Conservation (phyloP, 2,888 invertebrate species). For the Chorisops tibialis region DNA sequence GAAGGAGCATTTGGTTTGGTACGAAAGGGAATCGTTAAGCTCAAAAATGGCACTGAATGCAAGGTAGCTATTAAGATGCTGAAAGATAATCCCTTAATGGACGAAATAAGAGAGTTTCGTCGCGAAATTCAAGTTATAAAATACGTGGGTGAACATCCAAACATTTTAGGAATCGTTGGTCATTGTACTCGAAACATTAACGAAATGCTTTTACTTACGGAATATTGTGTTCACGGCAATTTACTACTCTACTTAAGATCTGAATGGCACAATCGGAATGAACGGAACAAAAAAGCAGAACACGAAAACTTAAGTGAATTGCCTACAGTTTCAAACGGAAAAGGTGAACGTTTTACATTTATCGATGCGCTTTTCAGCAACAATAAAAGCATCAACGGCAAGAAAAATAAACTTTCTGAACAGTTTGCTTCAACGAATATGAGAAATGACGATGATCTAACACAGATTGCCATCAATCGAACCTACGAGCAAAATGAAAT, state of each 20-base stretch:
- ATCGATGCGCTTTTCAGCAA: slow-evolving; percentile 37
- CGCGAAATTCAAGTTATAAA: slow-evolving; percentile 87
- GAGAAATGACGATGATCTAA: slow-evolving; percentile 18
- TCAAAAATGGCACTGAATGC: slow-evolving; percentile 49
- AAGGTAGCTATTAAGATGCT: slow-evolving; percentile 83
- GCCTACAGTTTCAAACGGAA: slow-evolving; percentile 13
- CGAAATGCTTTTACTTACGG: slow-evolving; percentile 68
- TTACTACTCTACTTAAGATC: slow-evolving; percentile 66
- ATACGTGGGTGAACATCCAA: slow-evolving; percentile 76
- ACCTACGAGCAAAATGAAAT: slow-evolving; percentile 56
- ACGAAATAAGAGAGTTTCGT: slow-evolving; percentile 72
- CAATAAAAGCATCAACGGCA: slow-evolving; percentile 37
- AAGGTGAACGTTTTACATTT: slow-evolving; percentile 35
- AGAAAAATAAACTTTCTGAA: background rate
- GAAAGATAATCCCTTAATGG: slow-evolving; percentile 68
- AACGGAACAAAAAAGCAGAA: background rate
- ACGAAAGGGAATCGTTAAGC: slow-evolving; percentile 60
- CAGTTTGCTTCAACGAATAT: background rate
- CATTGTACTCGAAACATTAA: slow-evolving; percentile 63
- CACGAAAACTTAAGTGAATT: background rate
- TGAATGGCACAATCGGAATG: slow-evolving; percentile 54
- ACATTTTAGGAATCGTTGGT: slow-evolving; percentile 81
- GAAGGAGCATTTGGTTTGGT: slow-evolving; percentile 87
- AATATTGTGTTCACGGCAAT: slow-evolving; percentile 80
- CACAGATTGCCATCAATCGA: slow-evolving; percentile 55